Percentiles rank a stretch among this genome's conserved stretches.
Evolutionary conservation across 2,113 vertebrate species (phyloP).

Genomic region (Spermophilus dauricus): DNA sequence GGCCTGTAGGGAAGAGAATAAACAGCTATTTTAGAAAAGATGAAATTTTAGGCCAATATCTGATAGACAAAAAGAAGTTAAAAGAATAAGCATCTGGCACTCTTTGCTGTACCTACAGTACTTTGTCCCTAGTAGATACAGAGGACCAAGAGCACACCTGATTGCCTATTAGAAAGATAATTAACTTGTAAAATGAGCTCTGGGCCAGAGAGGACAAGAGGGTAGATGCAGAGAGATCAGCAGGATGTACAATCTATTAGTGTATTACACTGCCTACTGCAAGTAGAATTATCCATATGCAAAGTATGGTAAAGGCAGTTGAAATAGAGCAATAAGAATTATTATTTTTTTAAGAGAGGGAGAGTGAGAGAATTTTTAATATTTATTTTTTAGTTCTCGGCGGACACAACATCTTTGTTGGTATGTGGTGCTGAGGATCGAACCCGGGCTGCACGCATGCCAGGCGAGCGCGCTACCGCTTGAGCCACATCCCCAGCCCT

Average conservation of each 20-base stretch:
- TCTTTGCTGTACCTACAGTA: neutral
- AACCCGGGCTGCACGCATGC: too few species aligned
- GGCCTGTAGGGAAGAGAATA: neutral
- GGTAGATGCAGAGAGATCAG: neutral
- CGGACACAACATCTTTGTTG: too few species aligned
- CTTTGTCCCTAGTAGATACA: neutral
- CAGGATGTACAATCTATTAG: neutral
- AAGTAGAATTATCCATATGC: neutral
- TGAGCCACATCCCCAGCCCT: too few species aligned
- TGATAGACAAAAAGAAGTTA: neutral
- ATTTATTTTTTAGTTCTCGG: too few species aligned
- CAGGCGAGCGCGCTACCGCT: too few species aligned
- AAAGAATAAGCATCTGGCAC: neutral
- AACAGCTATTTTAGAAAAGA: neutral
- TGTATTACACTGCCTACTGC: neutral
- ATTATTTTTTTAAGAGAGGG: neutral
- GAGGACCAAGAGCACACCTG: neutral
- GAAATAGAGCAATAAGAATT: neutral
- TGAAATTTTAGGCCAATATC: conserved; percentile 2
- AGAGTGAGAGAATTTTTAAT: too few species aligned
- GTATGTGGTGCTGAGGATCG: too few species aligned
- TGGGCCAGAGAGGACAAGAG: neutral
- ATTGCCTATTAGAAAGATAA: neutral
- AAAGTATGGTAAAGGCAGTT: neutral
- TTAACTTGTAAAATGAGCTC: neutral